These are phyloP conservation scores for Drosophila azteca DNA, from an alignment of 1,140 invertebrate genomes.

Conservation along the genomic window DNA sequence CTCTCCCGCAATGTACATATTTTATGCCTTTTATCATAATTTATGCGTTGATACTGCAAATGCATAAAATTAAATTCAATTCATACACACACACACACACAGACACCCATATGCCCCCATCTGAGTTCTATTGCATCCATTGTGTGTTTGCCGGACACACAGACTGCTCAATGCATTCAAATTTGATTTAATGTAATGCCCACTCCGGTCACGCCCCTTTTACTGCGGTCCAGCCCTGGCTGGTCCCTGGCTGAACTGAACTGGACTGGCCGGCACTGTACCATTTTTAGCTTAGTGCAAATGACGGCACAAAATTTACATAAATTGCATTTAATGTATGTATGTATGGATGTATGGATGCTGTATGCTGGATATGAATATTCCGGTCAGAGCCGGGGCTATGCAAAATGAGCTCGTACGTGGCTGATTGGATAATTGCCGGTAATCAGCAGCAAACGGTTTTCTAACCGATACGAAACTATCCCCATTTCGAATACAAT, in stretches of 20 bases:
- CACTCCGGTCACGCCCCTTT: conserved; percentile 22
- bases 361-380: conserved; percentile 21
- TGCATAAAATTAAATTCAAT: conserved; percentile 74
- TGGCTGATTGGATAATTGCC: conserved; percentile 49
- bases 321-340: conserved; percentile 60
- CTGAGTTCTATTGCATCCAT: conserved; percentile 11
- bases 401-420: conserved; percentile 34
- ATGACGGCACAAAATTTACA: conserved; percentile 51
- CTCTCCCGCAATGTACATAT: conserved; percentile 40
- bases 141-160: conserved; percentile 53
- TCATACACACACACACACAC: conserved; percentile 29
- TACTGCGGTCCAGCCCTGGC: background rate
- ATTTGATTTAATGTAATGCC: conserved; percentile 66
- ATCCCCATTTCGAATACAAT: too few relatives aligned
- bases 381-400: conserved; percentile 10
- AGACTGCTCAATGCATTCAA: conserved; percentile 55
- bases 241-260: too few relatives aligned
- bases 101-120: conserved; percentile 11
- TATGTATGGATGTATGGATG: too few relatives aligned
- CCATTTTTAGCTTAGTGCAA: conserved; percentile 44
- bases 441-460: conserved; percentile 39
- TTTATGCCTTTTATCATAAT: conserved; percentile 75
- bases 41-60: conserved; percentile 69
- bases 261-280: background rate
- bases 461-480: conserved; percentile 8